phyloP scores from a whole-genome alignment of 1,140 invertebrate genomes.

The Zaprionus kolodkinae region DNA sequence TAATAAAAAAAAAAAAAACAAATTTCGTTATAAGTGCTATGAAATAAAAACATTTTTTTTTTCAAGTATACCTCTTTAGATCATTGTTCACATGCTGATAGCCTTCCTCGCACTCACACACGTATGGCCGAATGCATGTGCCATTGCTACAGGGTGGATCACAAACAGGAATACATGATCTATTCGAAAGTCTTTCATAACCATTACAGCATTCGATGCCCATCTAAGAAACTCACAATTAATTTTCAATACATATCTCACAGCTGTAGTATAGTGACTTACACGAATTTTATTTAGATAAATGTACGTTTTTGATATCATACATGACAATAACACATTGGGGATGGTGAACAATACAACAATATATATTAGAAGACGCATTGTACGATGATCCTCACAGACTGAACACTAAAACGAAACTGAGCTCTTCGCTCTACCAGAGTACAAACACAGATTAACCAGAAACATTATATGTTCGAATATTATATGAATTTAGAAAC shows the following conservation, averaged over 20 bases:
- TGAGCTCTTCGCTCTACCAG: no score
- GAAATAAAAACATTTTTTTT: neutral
- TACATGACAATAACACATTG: neutral
- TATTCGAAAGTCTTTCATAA: neutral
- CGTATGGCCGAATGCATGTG: neutral
- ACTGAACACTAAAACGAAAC: neutral
- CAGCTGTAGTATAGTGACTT: neutral
- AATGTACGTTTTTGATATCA: fast-evolving
- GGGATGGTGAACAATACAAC: neutral
- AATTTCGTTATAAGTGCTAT: neutral
- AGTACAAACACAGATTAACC: no score
- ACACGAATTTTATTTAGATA: neutral
- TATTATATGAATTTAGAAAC: no score
- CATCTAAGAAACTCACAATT: neutral
- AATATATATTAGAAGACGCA: neutral
- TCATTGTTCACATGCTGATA: neutral
- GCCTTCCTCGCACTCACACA: neutral
- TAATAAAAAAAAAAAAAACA: neutral
- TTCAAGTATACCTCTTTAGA: neutral
- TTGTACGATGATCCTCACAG: neutral
- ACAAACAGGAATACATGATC: neutral
- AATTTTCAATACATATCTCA: neutral
- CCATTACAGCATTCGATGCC: no score
- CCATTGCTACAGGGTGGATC: neutral
- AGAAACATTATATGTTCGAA: no score